Conservation (phyloP, 2,888 invertebrate genomes). For the Phyllotreta cruciferae region DNA sequence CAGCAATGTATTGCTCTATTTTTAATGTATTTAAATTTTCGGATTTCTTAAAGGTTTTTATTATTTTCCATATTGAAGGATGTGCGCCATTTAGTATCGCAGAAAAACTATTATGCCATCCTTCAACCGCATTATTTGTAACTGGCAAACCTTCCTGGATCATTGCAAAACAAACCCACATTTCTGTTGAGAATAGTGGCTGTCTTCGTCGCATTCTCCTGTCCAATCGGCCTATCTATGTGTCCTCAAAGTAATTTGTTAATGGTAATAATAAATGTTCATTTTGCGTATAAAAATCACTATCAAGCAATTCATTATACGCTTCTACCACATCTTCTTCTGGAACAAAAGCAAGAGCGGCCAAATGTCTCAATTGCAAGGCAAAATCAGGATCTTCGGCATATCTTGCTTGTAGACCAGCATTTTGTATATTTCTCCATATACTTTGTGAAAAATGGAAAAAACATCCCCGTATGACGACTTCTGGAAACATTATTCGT, state of each 20-base stretch:
- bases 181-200: not conserved
- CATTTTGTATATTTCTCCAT: not conserved
- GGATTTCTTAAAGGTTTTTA: not conserved
- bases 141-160: not conserved
- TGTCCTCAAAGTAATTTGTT: not conserved
- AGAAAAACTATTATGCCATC: constrained; percentile 1
- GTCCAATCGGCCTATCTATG: not conserved
- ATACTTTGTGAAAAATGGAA: no score
- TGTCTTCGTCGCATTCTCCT: not conserved
- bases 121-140: not conserved
- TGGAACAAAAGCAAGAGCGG: no score
- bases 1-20: constrained; percentile 1
- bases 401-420: constrained; percentile 1
- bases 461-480: not conserved
- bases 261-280: not conserved
- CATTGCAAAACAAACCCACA: not conserved
- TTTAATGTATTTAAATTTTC: not conserved
- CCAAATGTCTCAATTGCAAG: no score
- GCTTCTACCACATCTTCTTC: no score
- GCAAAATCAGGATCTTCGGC: not conserved
- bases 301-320: no score
- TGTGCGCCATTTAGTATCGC: not conserved
- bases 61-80: not conserved
- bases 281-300: not conserved
- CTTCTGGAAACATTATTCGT: not conserved